Evolutionary conservation across 2,797 vertebrate species (phyloP), one percentile per base, ranked within the genome.

Genomic region (Eulemur mongoz): DNA sequence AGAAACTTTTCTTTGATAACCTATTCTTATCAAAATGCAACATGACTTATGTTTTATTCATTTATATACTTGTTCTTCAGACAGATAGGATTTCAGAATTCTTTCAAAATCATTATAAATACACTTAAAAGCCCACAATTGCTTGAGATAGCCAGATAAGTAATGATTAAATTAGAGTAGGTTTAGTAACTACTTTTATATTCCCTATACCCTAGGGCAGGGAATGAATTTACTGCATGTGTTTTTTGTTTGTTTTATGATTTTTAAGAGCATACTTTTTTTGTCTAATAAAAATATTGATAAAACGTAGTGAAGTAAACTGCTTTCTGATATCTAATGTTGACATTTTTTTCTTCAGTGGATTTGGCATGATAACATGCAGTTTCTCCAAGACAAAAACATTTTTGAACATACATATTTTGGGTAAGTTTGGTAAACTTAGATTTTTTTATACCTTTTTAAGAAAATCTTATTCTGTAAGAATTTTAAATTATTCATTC

Each of bases 331-430:
- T 98, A 80, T 94, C 94, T 98, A 92, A 98, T 98, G 94, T 97
- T 98, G 97, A 95, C 88, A 80, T 97, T 98, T 89, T 96, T 98
- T 98, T 97, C 97, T 98, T 91, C 98, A 99, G 99, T 99, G 99
- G 99, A 99, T 99, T 97, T 99, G 99, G 99, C 99, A 99, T 96
- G 99, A 99, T 99, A 99, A 99, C 98, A 99, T 99, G 99, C 99
- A 99, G 99, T 99, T 99, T 97, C 99, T 99, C 96, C 99, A 99
- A 99, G 99, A 99, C 98, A 99, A 99, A 98, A 99, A 99, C 96
- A 99, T 99, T 97, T 99, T 99, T 98, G 99, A 99, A 82, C 99
- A 99, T 98, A 99, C 99, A 0, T 99, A 99, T 98, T 99, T 99
- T 98, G 99, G 99, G 99, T 99, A 97, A 98, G 99, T 98, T 98